Evolutionary conservation across 2,113 vertebrate genomes (phyloP).

Genomic region (Sorex fumeus): DNA sequence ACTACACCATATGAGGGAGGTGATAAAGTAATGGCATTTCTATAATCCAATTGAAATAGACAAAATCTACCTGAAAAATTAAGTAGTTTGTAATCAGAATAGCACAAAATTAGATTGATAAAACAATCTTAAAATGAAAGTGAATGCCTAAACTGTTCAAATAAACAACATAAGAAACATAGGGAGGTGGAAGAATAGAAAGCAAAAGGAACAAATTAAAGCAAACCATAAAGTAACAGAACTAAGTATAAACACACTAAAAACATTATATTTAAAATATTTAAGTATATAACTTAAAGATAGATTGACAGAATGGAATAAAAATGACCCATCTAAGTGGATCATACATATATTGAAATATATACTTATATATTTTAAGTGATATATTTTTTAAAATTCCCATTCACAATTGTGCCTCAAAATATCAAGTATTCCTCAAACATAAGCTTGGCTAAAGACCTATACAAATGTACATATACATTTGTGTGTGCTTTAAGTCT

Average conservation of each 20-base stretch:
- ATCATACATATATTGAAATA: neutral
- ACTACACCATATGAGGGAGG: neutral
- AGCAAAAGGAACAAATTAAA: neutral
- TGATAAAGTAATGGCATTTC: neutral
- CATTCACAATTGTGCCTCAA: too few species aligned
- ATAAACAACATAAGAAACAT: neutral
- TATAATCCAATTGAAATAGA: neutral
- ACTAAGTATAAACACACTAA: neutral
- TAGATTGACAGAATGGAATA: neutral
- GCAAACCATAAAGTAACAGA: neutral
- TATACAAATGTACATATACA: too few species aligned
- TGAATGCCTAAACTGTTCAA: neutral
- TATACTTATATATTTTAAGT: neutral
- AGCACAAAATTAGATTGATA: neutral
- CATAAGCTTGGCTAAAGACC: too few species aligned
- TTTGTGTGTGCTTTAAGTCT: too few species aligned
- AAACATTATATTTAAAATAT: slow-evolving; percentile 1
- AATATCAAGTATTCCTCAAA: too few species aligned
- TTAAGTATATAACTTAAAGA: neutral
- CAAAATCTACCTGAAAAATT: slow-evolving; percentile 32
- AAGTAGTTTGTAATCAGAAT: neutral
- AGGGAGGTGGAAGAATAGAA: neutral
- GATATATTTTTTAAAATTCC: too few species aligned
- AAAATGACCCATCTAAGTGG: neutral
- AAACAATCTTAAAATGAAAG: neutral